Base-by-base conservation (phyloP, 1,140 invertebrate genomes). In the Apis laboriosa region DNA sequence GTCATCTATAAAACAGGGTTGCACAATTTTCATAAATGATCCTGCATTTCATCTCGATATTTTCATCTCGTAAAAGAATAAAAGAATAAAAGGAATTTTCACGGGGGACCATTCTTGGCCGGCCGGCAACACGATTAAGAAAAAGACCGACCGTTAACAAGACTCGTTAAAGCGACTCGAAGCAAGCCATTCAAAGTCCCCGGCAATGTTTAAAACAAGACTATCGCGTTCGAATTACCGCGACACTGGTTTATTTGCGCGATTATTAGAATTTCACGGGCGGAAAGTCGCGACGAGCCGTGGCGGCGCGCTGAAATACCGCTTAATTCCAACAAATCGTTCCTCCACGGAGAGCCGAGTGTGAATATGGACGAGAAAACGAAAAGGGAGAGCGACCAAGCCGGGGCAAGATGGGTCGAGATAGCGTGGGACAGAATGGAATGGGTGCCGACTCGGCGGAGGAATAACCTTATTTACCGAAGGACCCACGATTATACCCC, bases 381-480 rank as follows among this genome's bases (percentile, higher is more conserved):
- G 81, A 58, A 71, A 68, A 77, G 60, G 76, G 58, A 79, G 72
- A 79, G 63, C 56, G 75, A 34, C 64, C 34, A 34, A 68, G 28
- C 28, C 67, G 55, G 34, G 34, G n/a, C 58, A 83, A 83, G 75
- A 83, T 83, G 68, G 64, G 60, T 53, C 34, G 81, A 83, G 56
- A 78, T 78, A 86, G 55, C 28, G 28, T 9, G 43, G 75, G 56
- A 78, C 49, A 79, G 70, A 78, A 78, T 73, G 80, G 70, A 56
- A 83, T 73, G 79, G 64, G 75, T 63, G 67, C 74, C 78, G 74
- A 77, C 71, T 72, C 74, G 49, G 56, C 73, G 73, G 72, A 78
- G 63, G 76, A 85, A 87, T 81, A 78, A 83, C 76, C 73, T 87
- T 85, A 83, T 85, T 87, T 85, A 79, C 75, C 79, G 51, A 83